Evolutionary conservation across 2,888 invertebrate species (phyloP), one percentile per base, ranked within the genome.

Genomic region (Cryptocephalus primarius): DNA sequence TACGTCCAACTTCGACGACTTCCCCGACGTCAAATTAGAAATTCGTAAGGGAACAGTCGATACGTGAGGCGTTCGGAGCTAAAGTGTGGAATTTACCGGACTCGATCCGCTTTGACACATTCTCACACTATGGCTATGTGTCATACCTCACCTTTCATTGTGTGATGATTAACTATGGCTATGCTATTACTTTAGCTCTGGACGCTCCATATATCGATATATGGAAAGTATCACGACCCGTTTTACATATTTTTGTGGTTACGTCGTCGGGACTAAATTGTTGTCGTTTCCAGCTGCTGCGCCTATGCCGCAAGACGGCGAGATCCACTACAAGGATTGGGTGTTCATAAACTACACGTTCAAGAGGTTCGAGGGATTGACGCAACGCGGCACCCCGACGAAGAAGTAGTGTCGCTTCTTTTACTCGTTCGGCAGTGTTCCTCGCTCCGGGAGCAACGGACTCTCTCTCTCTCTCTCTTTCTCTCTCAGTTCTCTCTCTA

Each of bases 321-420:
- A 92, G 72, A 82, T 84, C 55, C 87, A 86, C 62, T 88, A 90
- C 73, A 96, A 96, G 76, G 96, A 97, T 78, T 97, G 97, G 93
- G 97, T 99, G 60, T 99, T 99, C 73, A 95, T 99, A 68, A 99
- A 99, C 76, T 99, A 99, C 75, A 99, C 99, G 52, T 99, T 96
- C 78, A 96, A 97, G 72, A 81, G 99, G 60, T 99, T 99, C 74
- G 97, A 99, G 74, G 96, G 94, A 32, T 78, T 95, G 55, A 94
- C 94, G 44, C 93, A 93, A 69, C 79, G 91, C 61, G 90, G 89
- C 54, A 83, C 84, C 50, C 85, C 85, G 42, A 83, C 82, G 60
- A 86, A 86, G 72, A 86, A 87, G 76, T 86, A 77, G 70, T 61
- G 22, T 22, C 48, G 48, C 43, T 40, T 36, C 14, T 41, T 14